Percentiles rank a stretch among this genome's conserved stretches.
phyloP scores from a whole-genome alignment of 2,797 vertebrate species.

The Aldrovandia affinis region DNA sequence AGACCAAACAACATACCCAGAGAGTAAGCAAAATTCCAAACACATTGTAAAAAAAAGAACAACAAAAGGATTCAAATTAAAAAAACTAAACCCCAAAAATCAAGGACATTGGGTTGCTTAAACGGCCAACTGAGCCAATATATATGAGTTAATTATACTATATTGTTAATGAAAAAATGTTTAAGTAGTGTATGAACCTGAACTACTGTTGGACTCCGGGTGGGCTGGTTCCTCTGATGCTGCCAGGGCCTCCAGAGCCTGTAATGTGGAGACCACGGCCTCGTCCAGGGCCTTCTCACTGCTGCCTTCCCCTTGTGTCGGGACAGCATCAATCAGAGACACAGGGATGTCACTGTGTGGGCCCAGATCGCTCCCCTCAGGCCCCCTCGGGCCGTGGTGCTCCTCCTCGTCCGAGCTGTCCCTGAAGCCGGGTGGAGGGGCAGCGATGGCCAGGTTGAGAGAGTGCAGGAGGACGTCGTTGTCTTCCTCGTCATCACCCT shows the following conservation, averaged over 20 bases:
- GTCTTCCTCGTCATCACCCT: constrained; percentile 89
- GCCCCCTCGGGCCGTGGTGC: constrained; percentile 75
- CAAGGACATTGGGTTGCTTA: constrained; percentile 39
- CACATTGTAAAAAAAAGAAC: constrained; percentile 59
- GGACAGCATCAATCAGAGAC: constrained; percentile 95
- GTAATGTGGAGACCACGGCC: constrained; percentile 88
- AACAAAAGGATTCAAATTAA: constrained; percentile 69
- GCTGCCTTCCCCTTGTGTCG: constrained; percentile 80
- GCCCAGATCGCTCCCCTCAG: constrained; percentile 64
- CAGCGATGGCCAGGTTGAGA: constrained; percentile 96
- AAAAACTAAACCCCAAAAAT: constrained; percentile 25
- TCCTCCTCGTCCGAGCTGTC: constrained; percentile 99
- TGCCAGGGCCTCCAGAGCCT: constrained; percentile 91
- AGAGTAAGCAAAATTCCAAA: background rate
- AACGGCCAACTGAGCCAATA: constrained; percentile 71
- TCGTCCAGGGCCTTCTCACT: constrained; percentile 84
- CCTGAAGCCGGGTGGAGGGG: constrained; percentile 95
- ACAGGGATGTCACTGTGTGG: constrained; percentile 88
- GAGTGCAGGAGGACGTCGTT: constrained; percentile 92
- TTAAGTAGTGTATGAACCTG: constrained; percentile 99
- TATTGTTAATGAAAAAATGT: constrained; percentile 93
- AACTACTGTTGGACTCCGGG: constrained; percentile 89
- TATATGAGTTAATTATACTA: constrained; percentile 76
- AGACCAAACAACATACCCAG: constrained; percentile 27
- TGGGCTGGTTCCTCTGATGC: constrained; percentile 90